Conservation (phyloP, 1,140 invertebrate genomes). For the Drusus annulatus region DNA sequence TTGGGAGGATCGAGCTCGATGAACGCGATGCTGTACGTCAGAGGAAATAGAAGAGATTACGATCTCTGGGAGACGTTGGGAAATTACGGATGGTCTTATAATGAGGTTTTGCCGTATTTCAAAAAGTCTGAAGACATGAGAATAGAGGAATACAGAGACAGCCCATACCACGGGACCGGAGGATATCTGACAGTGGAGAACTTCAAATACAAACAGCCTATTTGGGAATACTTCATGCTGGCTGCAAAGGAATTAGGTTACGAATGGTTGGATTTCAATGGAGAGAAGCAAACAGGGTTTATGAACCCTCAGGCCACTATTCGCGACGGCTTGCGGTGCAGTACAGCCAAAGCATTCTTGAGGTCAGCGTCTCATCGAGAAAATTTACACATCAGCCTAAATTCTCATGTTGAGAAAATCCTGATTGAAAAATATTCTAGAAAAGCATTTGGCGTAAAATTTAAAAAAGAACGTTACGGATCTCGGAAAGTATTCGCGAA, state of each 20-base stretch:
- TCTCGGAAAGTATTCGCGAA: slow-evolving; percentile 71
- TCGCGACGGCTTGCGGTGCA: slow-evolving; percentile 86
- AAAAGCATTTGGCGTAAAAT: slow-evolving; percentile 76
- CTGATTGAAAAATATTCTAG: slow-evolving; percentile 73
- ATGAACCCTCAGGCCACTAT: slow-evolving; percentile 82
- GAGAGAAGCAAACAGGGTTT: slow-evolving; percentile 82
- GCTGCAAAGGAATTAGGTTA: slow-evolving; percentile 82
- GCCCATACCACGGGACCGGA: slow-evolving; percentile 77
- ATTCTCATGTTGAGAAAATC: slow-evolving; percentile 78
- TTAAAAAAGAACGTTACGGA: slow-evolving; percentile 69
- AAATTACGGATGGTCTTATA: slow-evolving; percentile 83
- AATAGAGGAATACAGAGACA: slow-evolving; percentile 72
- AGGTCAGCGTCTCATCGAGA: slow-evolving; percentile 77
- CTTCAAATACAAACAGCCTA: slow-evolving; percentile 74
- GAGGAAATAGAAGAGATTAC: slow-evolving; percentile 89
- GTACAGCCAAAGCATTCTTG: slow-evolving; percentile 86
- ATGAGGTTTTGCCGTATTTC: slow-evolving; percentile 88
- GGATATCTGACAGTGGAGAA: slow-evolving; percentile 80
- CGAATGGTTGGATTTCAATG: slow-evolving; percentile 81
- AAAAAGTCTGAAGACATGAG: slow-evolving; percentile 81
- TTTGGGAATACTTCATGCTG: slow-evolving; percentile 75
- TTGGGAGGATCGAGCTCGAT: slow-evolving; percentile 87
- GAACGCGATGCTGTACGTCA: slow-evolving; percentile 92
- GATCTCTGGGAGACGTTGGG: slow-evolving; percentile 84
- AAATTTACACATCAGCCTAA: slow-evolving; percentile 82